A percentile compares a stretch with the other conserved stretches of the same genome.
These are phyloP conservation scores for Pithys albifrons DNA, from an alignment of 2,113 vertebrate species.

Conservation along the genomic window DNA sequence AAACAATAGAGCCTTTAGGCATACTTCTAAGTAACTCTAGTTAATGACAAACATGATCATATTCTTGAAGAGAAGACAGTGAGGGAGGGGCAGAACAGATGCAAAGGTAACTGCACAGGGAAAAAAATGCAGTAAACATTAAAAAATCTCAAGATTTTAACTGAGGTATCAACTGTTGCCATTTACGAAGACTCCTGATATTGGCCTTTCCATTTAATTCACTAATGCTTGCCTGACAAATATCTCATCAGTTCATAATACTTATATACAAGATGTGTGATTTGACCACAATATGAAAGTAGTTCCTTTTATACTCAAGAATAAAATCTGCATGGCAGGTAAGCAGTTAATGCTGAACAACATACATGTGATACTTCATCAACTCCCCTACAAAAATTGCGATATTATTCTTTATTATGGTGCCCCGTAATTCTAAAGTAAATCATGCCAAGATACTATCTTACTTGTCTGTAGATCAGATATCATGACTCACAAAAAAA, in stretches of 20 bases:
- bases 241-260: background rate
- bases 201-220: background rate
- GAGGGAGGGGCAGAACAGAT: background rate
- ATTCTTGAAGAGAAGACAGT: background rate
- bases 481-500: background rate
- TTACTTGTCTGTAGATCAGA: slow-evolving; percentile 26
- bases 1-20: background rate
- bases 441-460: slow-evolving; percentile 50
- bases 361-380: background rate
- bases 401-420: slow-evolving; percentile 51
- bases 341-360: slow-evolving; percentile 25
- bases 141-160: background rate
- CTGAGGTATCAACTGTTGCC: background rate
- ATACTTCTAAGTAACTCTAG: background rate
- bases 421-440: slow-evolving; percentile 46
- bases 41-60: background rate
- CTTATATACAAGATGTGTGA: background rate
- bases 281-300: background rate
- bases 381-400: slow-evolving; percentile 14
- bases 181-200: background rate
- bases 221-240: background rate
- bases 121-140: background rate
- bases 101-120: background rate
- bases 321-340: background rate
- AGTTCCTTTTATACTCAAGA: background rate